Percentiles rank a stretch among this genome's conserved stretches.
Evolutionary conservation across 2,797 vertebrate genomes (phyloP).

Genomic region (Leuciscus waleckii): DNA sequence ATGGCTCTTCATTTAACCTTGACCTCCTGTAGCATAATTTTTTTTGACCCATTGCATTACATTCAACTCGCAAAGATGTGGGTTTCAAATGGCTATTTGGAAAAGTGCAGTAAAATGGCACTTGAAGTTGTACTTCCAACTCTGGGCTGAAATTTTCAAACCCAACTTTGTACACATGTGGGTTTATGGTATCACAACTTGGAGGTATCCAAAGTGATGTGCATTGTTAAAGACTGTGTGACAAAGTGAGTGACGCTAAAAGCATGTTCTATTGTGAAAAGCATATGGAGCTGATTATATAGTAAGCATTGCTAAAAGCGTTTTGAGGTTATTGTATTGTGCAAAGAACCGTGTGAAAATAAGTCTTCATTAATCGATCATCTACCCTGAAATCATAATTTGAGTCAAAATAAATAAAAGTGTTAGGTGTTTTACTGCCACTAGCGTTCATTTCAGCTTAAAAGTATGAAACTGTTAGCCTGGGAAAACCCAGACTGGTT

Average conservation of each 20-base stretch:
- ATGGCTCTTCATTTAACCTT: conserved; percentile 7
- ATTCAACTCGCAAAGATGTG: neutral
- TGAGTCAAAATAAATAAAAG: neutral
- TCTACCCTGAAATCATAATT: neutral
- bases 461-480: neutral
- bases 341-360: neutral
- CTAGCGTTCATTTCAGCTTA: neutral
- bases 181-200: neutral
- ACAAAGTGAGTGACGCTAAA: neutral
- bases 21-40: conserved; percentile 9
- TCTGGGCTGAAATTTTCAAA: neutral
- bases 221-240: neutral
- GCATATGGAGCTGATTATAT: neutral
- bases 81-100: neutral
- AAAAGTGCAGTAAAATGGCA: neutral
- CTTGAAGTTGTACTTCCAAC: neutral
- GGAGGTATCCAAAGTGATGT: neutral
- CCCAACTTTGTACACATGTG: neutral
- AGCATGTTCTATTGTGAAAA: neutral
- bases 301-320: neutral
- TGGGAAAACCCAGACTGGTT: too few relatives aligned
- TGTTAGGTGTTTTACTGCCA: neutral
- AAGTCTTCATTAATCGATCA: neutral
- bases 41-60: conserved; percentile 9
- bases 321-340: neutral